Evolutionary conservation across 2,113 vertebrate genomes (phyloP).

Genomic region (Protobothrops mucrosquamatus): DNA sequence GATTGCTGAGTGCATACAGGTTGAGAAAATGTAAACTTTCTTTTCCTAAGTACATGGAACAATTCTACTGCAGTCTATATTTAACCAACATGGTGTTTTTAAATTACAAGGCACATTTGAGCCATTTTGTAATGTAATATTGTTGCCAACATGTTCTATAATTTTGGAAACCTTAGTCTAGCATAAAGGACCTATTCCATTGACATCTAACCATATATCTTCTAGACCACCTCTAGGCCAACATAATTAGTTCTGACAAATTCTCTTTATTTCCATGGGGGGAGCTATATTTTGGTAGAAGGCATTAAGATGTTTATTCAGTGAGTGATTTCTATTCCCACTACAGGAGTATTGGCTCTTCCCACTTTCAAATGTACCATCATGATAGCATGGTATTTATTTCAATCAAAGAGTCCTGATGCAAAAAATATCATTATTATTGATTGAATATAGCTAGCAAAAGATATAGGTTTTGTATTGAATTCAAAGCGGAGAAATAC

Average conservation of each 20-base stretch:
- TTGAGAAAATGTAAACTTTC: not conserved
- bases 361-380: not conserved
- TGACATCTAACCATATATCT: not conserved
- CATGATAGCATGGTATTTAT: not conserved
- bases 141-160: not conserved
- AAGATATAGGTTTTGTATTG: not conserved
- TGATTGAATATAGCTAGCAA: not conserved
- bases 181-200: not conserved
- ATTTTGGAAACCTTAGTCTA: too few species aligned
- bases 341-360: not conserved
- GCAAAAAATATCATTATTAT: not conserved
- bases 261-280: not conserved
- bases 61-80: not conserved
- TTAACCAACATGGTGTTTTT: not conserved
- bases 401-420: not conserved
- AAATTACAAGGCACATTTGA: not conserved
- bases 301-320: not conserved
- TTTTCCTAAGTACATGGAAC: not conserved
- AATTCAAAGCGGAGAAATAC: not conserved
- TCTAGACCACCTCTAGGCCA: not conserved
- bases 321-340: not conserved
- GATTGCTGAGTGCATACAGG: not conserved
- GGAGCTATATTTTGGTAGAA: not conserved
- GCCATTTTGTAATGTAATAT: not conserved
- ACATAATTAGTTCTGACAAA: not conserved